phyloP scores from a whole-genome alignment of 35 echinoderm and acorn worm species.

The Patiria miniata region DNA sequence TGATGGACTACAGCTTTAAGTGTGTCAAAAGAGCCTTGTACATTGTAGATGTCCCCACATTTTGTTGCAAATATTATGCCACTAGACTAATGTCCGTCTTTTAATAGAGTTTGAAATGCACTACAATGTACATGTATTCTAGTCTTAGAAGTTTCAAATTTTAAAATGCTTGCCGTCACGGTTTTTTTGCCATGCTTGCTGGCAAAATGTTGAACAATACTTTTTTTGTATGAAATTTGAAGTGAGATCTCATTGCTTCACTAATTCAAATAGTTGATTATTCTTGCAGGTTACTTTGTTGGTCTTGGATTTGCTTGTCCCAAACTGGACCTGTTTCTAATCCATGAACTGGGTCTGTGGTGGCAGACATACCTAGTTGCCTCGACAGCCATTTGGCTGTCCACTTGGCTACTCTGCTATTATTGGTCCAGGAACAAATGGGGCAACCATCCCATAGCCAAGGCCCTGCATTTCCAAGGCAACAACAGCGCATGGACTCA shows the following conservation, averaged over 20 bases:
- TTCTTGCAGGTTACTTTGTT: slow-evolving; percentile 78
- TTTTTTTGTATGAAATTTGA: too few relatives aligned
- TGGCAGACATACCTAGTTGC: slow-evolving; percentile 41
- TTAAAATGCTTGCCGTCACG: too few relatives aligned
- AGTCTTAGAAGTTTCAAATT: too few relatives aligned
- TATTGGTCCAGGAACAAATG: slow-evolving; percentile 70
- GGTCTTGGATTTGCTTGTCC: slow-evolving; percentile 67
- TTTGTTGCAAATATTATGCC: too few relatives aligned
- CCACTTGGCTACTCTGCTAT: slow-evolving; percentile 1
- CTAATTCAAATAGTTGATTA: background rate
- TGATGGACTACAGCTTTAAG: too few relatives aligned
- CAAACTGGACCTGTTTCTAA: slow-evolving; percentile 56
- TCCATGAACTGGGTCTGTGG: slow-evolving; percentile 24
- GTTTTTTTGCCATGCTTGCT: background rate
- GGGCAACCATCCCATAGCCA: slow-evolving; percentile 77
- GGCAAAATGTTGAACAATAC: too few relatives aligned
- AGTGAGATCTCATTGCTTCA: too few relatives aligned
- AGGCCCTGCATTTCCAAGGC: slow-evolving; percentile 69
- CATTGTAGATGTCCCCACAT: too few relatives aligned
- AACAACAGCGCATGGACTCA: slow-evolving; percentile 65
- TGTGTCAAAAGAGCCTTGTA: too few relatives aligned
- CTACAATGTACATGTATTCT: too few relatives aligned
- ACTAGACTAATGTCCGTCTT: too few relatives aligned
- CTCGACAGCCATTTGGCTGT: slow-evolving; percentile 26
- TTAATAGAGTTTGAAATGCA: too few relatives aligned